Evolutionary conservation across 2,113 vertebrate species (phyloP).

Genomic region (Oncorhynchus gorbuscha): DNA sequence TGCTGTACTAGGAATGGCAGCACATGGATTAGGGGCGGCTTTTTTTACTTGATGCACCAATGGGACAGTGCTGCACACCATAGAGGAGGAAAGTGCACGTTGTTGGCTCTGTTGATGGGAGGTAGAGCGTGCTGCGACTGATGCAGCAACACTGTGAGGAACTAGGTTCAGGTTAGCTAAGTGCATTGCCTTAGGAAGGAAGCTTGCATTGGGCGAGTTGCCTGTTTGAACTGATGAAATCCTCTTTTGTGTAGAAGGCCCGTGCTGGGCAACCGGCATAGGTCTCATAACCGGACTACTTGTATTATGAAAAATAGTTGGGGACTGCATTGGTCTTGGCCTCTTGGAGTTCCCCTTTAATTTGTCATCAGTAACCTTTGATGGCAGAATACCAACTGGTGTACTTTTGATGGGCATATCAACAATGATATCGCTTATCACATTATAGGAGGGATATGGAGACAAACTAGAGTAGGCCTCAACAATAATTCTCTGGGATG

Average conservation of each 20-base stretch:
- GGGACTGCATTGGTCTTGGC: slow-evolving; percentile 25
- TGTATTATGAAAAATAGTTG: slow-evolving; percentile 55
- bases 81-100: slow-evolving; percentile 71
- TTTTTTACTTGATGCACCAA: slow-evolving; percentile 93
- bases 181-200: slow-evolving; percentile 93
- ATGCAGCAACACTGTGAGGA: slow-evolving; percentile 91
- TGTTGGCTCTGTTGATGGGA: slow-evolving; percentile 70
- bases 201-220: slow-evolving; percentile 61
- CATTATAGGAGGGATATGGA: slow-evolving; percentile 45
- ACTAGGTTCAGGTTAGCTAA: slow-evolving; percentile 95
- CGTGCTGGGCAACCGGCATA: slow-evolving; percentile 46
- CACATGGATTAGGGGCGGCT: slow-evolving; percentile 62
- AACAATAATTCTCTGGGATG: slow-evolving; percentile 69
- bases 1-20: slow-evolving; percentile 57
- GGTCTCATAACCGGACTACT: slow-evolving; percentile 59
- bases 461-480: slow-evolving; percentile 72
- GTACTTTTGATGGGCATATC: slow-evolving; percentile 49
- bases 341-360: slow-evolving; percentile 42
- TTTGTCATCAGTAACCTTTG: slow-evolving; percentile 59
- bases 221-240: slow-evolving; percentile 32
- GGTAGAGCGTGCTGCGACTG: slow-evolving; percentile 80
- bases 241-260: slow-evolving; percentile 69
- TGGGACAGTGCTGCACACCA: slow-evolving; percentile 81
- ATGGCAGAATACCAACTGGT: slow-evolving; percentile 37
- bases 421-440: slow-evolving; percentile 48